Conservation (phyloP, 2,797 vertebrate species). For the Vultur gryphus region DNA sequence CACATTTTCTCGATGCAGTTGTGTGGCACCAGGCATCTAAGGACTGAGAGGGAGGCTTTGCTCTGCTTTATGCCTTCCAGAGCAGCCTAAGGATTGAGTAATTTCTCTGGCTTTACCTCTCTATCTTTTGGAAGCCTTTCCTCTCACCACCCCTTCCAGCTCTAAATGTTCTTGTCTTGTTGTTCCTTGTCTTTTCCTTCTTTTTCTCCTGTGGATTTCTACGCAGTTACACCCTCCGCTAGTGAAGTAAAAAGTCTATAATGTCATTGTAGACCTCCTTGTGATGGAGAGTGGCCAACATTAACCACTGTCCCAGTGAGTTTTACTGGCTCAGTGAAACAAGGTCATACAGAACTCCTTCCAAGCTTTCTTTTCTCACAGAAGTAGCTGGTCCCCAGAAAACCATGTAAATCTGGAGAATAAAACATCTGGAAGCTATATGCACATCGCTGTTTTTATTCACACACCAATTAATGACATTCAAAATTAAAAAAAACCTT, state of each 20-base stretch:
- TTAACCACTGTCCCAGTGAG: neutral
- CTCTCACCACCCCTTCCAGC: neutral
- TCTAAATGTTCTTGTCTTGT: neutral
- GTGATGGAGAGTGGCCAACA: neutral
- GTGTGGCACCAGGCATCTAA: neutral
- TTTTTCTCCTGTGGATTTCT: neutral
- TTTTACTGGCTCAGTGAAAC: slow-evolving; percentile 33
- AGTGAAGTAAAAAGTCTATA: neutral
- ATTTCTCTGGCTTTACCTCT: neutral
- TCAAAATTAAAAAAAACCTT: neutral
- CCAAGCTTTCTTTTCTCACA: slow-evolving; percentile 13
- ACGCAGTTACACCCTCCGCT: neutral
- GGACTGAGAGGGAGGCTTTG: neutral
- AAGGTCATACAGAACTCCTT: neutral
- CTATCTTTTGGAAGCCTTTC: neutral
- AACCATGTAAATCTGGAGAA: neutral
- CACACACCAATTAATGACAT: neutral
- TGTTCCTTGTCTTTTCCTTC: neutral
- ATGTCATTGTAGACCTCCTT: neutral
- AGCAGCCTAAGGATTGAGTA: neutral
- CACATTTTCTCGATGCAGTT: neutral
- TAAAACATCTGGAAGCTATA: slow-evolving; percentile 32
- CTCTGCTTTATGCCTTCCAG: neutral
- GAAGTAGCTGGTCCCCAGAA: neutral
- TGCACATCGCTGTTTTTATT: neutral